Conservation (phyloP, 2,888 invertebrate species). For the Andrena dorsata region DNA sequence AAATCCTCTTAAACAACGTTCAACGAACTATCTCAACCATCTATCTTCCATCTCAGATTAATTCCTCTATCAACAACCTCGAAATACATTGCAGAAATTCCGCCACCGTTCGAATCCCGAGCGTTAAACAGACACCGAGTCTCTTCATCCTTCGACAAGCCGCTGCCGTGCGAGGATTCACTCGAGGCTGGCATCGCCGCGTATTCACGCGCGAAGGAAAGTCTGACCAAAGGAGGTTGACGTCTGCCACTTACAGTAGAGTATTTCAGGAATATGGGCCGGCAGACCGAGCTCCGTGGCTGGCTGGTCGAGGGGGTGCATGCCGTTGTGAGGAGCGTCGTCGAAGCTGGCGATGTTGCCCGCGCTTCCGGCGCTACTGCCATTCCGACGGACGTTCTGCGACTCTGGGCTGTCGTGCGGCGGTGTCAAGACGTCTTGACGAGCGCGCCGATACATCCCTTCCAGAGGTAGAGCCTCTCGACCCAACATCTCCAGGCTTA, state of each 20-base stretch:
- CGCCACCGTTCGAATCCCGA: not conserved
- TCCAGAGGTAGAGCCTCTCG: constrained; percentile 79
- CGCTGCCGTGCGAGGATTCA: not conserved
- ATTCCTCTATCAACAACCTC: not conserved
- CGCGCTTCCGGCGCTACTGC: constrained; percentile 52
- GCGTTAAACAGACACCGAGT: not conserved
- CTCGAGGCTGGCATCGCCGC: not conserved
- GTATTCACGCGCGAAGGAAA: constrained; percentile 13
- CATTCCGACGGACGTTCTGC: constrained; percentile 65
- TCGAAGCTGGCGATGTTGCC: constrained; percentile 45
- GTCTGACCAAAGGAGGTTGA: not conserved
- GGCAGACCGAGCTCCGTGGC: constrained; percentile 80
- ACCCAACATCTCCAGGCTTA: constrained; percentile 77
- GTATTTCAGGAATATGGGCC: constrained; percentile 80
- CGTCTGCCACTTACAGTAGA: constrained; percentile 77
- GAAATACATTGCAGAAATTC: no score
- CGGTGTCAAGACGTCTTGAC: constrained; percentile 81
- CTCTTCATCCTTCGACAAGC: not conserved
- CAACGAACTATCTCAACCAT: no score
- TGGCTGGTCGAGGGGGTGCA: constrained; percentile 79
- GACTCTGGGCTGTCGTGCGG: constrained; percentile 84
- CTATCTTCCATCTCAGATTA: no score
- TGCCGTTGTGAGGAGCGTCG: constrained; percentile 56
- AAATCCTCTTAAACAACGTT: no score
- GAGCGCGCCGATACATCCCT: constrained; percentile 76